These are phyloP conservation scores for Gibbula magus DNA, from an alignment of 2,888 invertebrate genomes.

Conservation along the genomic window DNA sequence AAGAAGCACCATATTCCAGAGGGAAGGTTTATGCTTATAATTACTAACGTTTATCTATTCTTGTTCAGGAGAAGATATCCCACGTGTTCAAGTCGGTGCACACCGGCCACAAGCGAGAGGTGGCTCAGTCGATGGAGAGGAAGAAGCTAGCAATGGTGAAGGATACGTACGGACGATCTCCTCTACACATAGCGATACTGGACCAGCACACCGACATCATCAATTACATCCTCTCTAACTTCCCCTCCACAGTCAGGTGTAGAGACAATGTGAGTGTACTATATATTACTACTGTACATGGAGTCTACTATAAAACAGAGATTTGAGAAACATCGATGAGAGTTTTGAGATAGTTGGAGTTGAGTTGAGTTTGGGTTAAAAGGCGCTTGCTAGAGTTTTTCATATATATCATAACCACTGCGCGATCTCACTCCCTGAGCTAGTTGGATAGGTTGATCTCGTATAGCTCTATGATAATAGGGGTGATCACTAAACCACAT, in stretches of 20 bases:
- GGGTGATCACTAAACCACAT: no score
- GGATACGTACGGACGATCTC: conserved; percentile 55
- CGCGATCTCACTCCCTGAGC: no score
- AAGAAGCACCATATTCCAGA: no score
- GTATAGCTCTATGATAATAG: no score
- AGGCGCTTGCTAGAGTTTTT: no score
- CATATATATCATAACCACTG: no score
- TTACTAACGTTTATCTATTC: background rate
- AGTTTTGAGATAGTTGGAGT: no score
- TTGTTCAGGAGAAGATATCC: conserved; percentile 48
- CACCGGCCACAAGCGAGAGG: conserved; percentile 45
- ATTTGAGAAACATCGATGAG: no score
- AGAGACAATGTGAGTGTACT: conserved; percentile 65
- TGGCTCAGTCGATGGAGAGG: conserved; percentile 47
- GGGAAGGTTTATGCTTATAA: background rate
- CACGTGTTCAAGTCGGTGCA: conserved; percentile 48
- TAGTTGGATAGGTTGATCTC: no score
- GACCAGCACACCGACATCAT: conserved; percentile 50
- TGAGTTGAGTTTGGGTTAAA: no score
- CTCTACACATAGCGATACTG: conserved; percentile 62
- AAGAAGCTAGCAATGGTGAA: conserved; percentile 50
- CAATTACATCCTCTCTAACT: conserved; percentile 49
- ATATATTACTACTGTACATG: no score
- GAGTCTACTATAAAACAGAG: no score
- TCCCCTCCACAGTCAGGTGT: conserved; percentile 50